Evolutionary conservation across 2,888 invertebrate genomes (phyloP).

Genomic region (Orthosia gracilis): DNA sequence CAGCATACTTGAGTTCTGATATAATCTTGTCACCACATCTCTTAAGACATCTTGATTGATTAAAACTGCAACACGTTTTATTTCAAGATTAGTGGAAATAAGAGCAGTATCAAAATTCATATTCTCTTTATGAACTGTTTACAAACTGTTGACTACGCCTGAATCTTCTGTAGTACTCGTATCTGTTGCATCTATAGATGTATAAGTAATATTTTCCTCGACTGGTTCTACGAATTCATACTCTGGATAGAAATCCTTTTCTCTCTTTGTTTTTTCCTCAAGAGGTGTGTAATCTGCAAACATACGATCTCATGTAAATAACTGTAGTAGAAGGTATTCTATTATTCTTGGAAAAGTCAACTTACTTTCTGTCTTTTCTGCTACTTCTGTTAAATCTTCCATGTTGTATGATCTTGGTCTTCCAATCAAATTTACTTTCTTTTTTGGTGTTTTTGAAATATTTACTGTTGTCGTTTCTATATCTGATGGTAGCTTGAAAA

Average conservation of each 20-base stretch:
- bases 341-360: slow-evolving; percentile 62
- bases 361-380: slow-evolving; percentile 77
- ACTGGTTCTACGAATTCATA: slow-evolving; percentile 70
- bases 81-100: slow-evolving; percentile 17
- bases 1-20: slow-evolving; percentile 43
- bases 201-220: slow-evolving; percentile 50
- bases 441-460: slow-evolving; percentile 55
- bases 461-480: slow-evolving; percentile 13
- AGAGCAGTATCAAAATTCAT: slow-evolving; percentile 10
- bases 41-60: slow-evolving; percentile 32
- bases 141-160: slow-evolving; percentile 46
- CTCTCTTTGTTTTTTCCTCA: slow-evolving; percentile 64
- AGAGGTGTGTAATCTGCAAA: slow-evolving; percentile 77
- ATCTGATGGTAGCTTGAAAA: neutral
- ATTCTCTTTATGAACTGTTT: slow-evolving; percentile 6
- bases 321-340: slow-evolving; percentile 37
- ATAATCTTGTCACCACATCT: slow-evolving; percentile 40
- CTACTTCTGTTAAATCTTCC: slow-evolving; percentile 75
- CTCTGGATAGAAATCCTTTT: slow-evolving; percentile 76
- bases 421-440: slow-evolving; percentile 75
- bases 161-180: slow-evolving; percentile 33
- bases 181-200: slow-evolving; percentile 19
- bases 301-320: slow-evolving; percentile 69
- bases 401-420: slow-evolving; percentile 82
- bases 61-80: slow-evolving; percentile 56